Evolutionary conservation across 2,113 vertebrate species (phyloP), one percentile per base, ranked within the genome.

Genomic region (Daboia siamensis): DNA sequence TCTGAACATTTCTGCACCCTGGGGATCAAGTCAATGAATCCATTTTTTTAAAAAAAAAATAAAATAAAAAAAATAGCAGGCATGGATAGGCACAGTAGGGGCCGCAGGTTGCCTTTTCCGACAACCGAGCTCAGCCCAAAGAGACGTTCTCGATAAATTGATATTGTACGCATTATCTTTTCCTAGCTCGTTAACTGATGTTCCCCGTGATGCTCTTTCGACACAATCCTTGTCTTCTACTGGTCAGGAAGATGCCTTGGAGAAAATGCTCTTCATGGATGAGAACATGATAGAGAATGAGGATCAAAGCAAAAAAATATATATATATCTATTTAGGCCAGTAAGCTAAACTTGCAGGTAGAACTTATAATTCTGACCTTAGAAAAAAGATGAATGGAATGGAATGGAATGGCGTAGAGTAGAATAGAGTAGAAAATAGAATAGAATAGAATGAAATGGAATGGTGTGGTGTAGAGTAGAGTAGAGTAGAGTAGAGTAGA

Each of bases 1-100:
- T 98, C 97, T 89, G 98, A 99, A 94, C 99, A 99, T 93, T 98
- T 98, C 94, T 99, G 98, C 90, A 99, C 98, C 97, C 99, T 99
- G 97, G 95, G 24, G 24, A 88, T 74, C 95, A 94, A 92, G 24
- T 95, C 93, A 95, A 91, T 5, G 95, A 51, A 90, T 33, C 85
- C 52, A 87, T 90, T 96, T 48, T 1, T 48, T 48, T 8, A 48
- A 8, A 48, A 48, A 94, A 96, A 46, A 56, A 89, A 0, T 59
- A 51, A 64, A 46, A 93, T 23, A 89, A 0, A 64, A 51, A 64
- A 51, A 93, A 24, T 85, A 85, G 33, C 90, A n/a, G 52, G 94
- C 24, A n/a, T 85, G 88, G 80, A 74, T 57, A 24, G 92, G 21
- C 23, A 1, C 91, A 24, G 90, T 20, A 26, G 6, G 1, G 11